These are phyloP conservation scores for Semnornis frantzii DNA, from an alignment of 2,113 vertebrate species.

Conservation along the genomic window DNA sequence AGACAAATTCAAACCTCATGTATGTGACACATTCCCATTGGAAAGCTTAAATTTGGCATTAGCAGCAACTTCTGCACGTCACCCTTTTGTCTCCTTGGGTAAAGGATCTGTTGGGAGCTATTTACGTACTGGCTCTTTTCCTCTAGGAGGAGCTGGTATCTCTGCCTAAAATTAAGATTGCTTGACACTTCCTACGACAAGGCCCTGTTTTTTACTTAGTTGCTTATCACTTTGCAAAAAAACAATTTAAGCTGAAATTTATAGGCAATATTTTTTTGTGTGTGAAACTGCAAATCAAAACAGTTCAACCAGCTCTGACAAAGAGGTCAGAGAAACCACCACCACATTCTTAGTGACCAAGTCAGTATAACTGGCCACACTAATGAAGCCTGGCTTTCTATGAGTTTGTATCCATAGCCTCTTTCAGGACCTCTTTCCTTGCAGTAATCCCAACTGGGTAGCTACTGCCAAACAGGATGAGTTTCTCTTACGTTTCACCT, in stretches of 20 bases:
- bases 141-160: slow-evolving; percentile 69
- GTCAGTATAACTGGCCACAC: not conserved
- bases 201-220: slow-evolving; percentile 48
- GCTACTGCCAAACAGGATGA: not conserved
- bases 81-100: slow-evolving; percentile 59
- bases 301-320: not conserved
- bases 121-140: slow-evolving; percentile 53
- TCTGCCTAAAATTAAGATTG: slow-evolving; percentile 68
- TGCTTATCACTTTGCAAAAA: slow-evolving; percentile 59
- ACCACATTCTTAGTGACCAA: not conserved
- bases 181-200: slow-evolving; percentile 67
- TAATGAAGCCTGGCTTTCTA: not conserved
- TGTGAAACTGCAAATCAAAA: slow-evolving; percentile 15
- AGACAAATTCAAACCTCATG: not conserved
- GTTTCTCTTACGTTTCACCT: not conserved
- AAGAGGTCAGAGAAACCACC: not conserved
- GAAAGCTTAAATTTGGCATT: slow-evolving; percentile 24
- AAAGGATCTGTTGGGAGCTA: slow-evolving; percentile 59
- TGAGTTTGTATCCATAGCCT: not conserved
- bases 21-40: not conserved
- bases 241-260: slow-evolving; percentile 52
- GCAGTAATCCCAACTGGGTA: not conserved
- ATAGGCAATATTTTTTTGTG: slow-evolving; percentile 17
- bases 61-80: slow-evolving; percentile 20
- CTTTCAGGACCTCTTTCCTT: not conserved